A percentile compares a stretch with the other conserved stretches of the same genome.
Evolutionary conservation across 1,140 invertebrate species (phyloP).

Genomic region (Drosophila elegans): DNA sequence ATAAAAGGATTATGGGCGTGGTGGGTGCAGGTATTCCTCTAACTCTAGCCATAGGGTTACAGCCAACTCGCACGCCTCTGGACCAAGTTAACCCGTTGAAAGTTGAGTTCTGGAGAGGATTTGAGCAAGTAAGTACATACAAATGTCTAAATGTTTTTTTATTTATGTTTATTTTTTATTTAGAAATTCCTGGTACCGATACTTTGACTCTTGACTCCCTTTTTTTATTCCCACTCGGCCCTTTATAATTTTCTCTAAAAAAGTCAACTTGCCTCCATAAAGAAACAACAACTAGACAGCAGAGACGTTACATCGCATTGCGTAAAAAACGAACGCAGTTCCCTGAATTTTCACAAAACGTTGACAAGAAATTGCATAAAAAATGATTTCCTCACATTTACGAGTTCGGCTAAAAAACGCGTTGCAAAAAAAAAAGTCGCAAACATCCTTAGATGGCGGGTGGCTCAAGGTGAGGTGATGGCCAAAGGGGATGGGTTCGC

Average conservation of each 20-base stretch:
- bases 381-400: slow-evolving; percentile 70
- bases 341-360: slow-evolving; percentile 38
- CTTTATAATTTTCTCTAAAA: slow-evolving; percentile 66
- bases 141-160: background rate
- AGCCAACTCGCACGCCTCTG: slow-evolving; percentile 44
- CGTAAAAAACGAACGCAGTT: slow-evolving; percentile 79
- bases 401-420: slow-evolving; percentile 71
- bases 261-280: slow-evolving; percentile 73
- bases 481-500: slow-evolving; percentile 33
- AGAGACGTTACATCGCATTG: slow-evolving; percentile 63
- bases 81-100: slow-evolving; percentile 63
- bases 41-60: slow-evolving; percentile 40
- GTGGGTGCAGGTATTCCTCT: slow-evolving; percentile 63
- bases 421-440: slow-evolving; percentile 3
- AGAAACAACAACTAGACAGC: slow-evolving; percentile 30
- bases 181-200: slow-evolving; percentile 45
- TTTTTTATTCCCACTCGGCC: slow-evolving; percentile 31
- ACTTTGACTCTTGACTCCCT: slow-evolving; percentile 7
- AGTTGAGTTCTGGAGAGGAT: background rate
- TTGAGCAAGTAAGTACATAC: background rate
- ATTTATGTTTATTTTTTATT: slow-evolving; percentile 4
- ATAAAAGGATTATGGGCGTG: slow-evolving; percentile 82
- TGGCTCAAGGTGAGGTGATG: slow-evolving; percentile 55
- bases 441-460: slow-evolving; percentile 17
- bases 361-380: slow-evolving; percentile 82